Evolutionary conservation across 2,797 vertebrate genomes (phyloP).

Genomic region (Chaetophractus vellerosus): DNA sequence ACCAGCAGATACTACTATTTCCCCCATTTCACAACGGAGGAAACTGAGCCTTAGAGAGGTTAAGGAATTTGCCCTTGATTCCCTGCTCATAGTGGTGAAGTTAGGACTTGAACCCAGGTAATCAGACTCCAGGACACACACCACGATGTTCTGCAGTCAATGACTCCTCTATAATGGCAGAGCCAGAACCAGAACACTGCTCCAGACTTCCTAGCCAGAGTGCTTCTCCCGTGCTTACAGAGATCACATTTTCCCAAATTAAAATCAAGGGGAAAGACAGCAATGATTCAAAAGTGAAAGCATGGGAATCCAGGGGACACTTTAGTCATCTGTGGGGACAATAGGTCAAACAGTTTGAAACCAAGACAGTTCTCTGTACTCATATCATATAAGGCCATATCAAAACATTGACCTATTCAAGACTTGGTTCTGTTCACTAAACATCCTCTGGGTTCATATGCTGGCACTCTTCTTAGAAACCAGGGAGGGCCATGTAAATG

Average conservation of each 20-base stretch:
- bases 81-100: neutral
- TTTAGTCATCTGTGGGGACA: neutral
- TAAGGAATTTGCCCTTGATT: neutral
- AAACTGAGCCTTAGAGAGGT: neutral
- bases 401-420: neutral
- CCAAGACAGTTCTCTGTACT: neutral
- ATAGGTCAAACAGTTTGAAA: conserved; percentile 55
- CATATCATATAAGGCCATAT: neutral
- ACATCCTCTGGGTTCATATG: neutral
- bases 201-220: neutral
- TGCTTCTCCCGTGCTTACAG: neutral
- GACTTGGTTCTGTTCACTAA: neutral
- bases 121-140: neutral
- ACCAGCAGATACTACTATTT: neutral
- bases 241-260: neutral
- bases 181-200: neutral
- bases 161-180: neutral
- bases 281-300: neutral
- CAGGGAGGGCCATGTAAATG: neutral
- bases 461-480: neutral
- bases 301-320: neutral
- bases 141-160: too few species aligned
- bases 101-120: neutral
- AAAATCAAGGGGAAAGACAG: conserved; percentile 10
- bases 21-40: neutral